Percentiles rank a stretch among this genome's conserved stretches.
Conservation (phyloP, 2,888 invertebrate species). For the Cheilosia urbana region DNA sequence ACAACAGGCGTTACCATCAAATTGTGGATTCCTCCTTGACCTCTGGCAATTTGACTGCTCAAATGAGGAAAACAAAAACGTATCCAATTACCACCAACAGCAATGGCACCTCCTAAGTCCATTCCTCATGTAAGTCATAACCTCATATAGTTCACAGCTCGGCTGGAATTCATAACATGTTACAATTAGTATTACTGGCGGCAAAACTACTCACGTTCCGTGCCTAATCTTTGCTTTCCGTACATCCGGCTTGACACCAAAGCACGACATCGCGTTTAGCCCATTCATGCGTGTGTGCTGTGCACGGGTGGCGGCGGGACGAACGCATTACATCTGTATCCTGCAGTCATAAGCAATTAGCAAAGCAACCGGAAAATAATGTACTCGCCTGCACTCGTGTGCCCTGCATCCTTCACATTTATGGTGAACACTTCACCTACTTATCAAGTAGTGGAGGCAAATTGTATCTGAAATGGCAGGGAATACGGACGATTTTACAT, state of each 20-base stretch:
- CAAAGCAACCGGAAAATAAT: constrained; percentile 74
- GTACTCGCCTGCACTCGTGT: constrained; percentile 45
- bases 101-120: neutral
- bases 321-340: constrained; percentile 58
- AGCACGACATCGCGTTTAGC: constrained; percentile 64
- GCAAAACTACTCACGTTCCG: constrained; percentile 51
- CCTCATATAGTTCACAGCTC: constrained; percentile 41
- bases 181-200: constrained; percentile 58
- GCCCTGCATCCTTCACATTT: constrained; percentile 44
- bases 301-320: neutral
- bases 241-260: constrained; percentile 71
- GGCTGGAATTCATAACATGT: constrained; percentile 18
- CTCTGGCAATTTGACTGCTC: too few species aligned
- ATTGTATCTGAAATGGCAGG: constrained; percentile 49
- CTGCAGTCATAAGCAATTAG: constrained; percentile 74
- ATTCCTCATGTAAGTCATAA: constrained; percentile 15
- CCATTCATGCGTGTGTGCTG: constrained; percentile 40
- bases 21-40: too few species aligned
- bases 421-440: constrained; percentile 61
- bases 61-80: too few species aligned
- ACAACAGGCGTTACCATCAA: too few species aligned
- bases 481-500: too few species aligned
- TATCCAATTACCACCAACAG: too few species aligned
- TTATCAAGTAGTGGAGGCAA: constrained; percentile 64
- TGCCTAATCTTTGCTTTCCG: constrained; percentile 67